A percentile compares a stretch with the other conserved stretches of the same genome.
These are phyloP conservation scores for Agriotes lineatus DNA, from an alignment of 2,888 invertebrate genomes.

Conservation along the genomic window DNA sequence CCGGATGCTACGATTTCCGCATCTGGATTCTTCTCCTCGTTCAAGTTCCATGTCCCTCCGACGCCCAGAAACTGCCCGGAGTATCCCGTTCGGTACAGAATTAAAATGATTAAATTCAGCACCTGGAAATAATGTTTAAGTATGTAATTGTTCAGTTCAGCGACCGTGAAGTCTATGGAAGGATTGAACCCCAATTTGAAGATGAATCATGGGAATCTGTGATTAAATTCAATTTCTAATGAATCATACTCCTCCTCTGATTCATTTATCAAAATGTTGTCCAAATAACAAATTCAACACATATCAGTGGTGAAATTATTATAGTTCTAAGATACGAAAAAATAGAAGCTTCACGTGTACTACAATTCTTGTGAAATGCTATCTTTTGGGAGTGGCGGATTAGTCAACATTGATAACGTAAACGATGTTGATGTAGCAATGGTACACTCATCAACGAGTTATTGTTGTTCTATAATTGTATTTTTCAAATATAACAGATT, in stretches of 20 bases:
- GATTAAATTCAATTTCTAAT: too few species aligned
- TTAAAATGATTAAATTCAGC: conserved; percentile 83
- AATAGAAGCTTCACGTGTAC: not conserved
- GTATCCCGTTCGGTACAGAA: conserved; percentile 86
- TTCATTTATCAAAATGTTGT: too few species aligned
- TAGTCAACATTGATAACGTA: not conserved
- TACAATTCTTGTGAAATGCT: too few species aligned
- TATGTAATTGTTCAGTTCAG: too few species aligned
- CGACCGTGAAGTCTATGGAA: too few species aligned
- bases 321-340: too few species aligned
- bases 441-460: not conserved
- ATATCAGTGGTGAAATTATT: too few species aligned
- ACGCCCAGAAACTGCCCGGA: conserved; percentile 88
- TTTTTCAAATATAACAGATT: not conserved
- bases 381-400: not conserved
- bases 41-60: conserved; percentile 91
- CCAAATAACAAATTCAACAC: too few species aligned
- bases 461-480: not conserved
- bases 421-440: not conserved
- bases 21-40: conserved; percentile 89
- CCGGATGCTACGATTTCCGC: conserved; percentile 91
- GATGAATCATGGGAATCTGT: too few species aligned
- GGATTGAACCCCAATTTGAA: too few species aligned
- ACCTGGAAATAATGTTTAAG: conserved; percentile 68
- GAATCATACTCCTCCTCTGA: too few species aligned